phyloP scores from a whole-genome alignment of 2,888 invertebrate species.

The Blera fallax region DNA sequence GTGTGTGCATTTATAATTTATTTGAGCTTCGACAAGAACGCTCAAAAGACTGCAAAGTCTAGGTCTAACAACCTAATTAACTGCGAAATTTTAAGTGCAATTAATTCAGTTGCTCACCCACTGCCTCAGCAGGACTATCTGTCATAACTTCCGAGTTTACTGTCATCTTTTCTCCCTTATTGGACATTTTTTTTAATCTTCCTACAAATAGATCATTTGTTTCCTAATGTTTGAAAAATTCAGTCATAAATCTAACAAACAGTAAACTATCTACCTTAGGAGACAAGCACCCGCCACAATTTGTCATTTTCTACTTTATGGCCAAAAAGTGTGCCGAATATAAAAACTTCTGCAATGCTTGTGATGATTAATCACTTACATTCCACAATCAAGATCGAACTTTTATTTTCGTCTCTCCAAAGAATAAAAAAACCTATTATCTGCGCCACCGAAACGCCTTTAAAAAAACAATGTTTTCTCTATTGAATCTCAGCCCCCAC shows the following conservation, averaged over 20 bases:
- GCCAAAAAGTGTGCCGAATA: conserved; percentile 13
- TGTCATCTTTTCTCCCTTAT: not conserved
- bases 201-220: conserved; percentile 38
- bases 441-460: conserved; percentile 30
- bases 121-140: not conserved
- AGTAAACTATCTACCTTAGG: conserved; percentile 32
- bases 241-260: conserved; percentile 29
- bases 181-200: conserved; percentile 6
- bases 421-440: conserved; percentile 23
- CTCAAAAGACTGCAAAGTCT: too few species aligned
- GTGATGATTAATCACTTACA: conserved; percentile 62
- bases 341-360: conserved; percentile 22
- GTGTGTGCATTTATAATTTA: too few species aligned
- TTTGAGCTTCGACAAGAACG: too few species aligned
- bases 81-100: not conserved
- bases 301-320: conserved; percentile 58
- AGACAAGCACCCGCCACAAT: conserved; percentile 58
- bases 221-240: conserved; percentile 12
- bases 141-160: not conserved
- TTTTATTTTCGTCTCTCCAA: conserved; percentile 21
- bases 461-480: not conserved
- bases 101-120: not conserved
- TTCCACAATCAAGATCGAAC: conserved; percentile 55
- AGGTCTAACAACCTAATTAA: too few species aligned
- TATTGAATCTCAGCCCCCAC: not conserved